These are phyloP conservation scores for Ganaspis sp. DNA, from an alignment of 1,140 invertebrate species.

Conservation along the genomic window DNA sequence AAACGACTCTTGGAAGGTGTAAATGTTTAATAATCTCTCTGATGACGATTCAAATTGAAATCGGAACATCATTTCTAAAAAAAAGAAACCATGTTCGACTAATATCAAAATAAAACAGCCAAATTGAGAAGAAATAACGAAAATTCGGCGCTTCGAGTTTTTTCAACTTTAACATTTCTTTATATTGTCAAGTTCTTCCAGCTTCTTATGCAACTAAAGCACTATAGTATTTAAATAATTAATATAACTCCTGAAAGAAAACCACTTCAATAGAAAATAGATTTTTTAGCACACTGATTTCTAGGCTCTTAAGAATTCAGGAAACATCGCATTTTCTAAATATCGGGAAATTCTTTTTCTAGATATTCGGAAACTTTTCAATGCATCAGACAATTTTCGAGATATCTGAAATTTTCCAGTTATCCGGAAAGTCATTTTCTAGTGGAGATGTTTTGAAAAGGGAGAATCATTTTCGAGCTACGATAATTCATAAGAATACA, in stretches of 20 bases:
- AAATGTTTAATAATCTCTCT: background rate
- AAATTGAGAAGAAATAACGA: background rate
- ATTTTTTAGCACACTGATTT: background rate
- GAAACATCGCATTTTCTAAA: background rate
- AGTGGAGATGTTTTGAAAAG: background rate
- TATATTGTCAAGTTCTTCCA: background rate
- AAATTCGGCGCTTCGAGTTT: background rate
- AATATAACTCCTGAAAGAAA: background rate
- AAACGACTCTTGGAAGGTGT: background rate
- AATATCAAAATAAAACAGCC: background rate
- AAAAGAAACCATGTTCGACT: too few species aligned
- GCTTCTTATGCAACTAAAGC: conserved; percentile 13
- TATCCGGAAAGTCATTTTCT: background rate
- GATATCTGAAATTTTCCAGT: too few species aligned
- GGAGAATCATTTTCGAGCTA: background rate
- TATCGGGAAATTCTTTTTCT: background rate
- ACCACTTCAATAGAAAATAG: background rate
- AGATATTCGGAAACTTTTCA: too few species aligned
- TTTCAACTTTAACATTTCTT: background rate
- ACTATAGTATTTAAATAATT: background rate
- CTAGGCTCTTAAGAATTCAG: too few species aligned
- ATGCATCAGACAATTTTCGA: too few species aligned
- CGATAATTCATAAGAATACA: background rate
- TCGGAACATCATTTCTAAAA: background rate
- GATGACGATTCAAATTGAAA: background rate